Evolutionary conservation across 2,797 vertebrate species (phyloP), one percentile per base, ranked within the genome.

Genomic region (Ibycter americanus): DNA sequence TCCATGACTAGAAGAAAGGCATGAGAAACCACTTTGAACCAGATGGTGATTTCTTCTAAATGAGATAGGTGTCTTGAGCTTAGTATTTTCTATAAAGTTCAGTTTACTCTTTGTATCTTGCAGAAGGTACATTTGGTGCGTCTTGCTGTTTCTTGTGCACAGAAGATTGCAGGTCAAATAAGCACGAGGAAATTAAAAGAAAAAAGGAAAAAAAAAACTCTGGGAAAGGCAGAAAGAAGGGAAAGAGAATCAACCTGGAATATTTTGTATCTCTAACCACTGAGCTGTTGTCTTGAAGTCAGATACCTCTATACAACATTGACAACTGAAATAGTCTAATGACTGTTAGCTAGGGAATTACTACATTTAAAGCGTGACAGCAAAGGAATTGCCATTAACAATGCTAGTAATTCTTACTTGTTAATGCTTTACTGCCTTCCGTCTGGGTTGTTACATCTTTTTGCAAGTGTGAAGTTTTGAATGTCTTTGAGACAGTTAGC

Each of bases 1-100:
- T 95, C 74, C 49, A 22, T 95, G 90, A 95, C 90, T 96, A 70
- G 65, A 94, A 95, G 87, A 56, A 82, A 87, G 90, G 96, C 96
- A 91, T 72, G 47, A 97, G 90, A 97, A 95, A 96, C 91, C 67
- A 5, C 97, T 96, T 93, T 89, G 72, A 62, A 89, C 95, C 97
- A 98, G 97, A 98, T 98, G 98, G 76, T 29, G 63, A 87, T 93
- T 96, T 84, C 44, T 95, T 90, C 82, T 92, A 86, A 89, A 92
- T 83, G 34, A 96, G 96, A 91, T 54, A 44, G 84, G 67, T 71
- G n/a, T 89, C 65, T 66, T 72, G 49, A 74, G 65, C 77, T 93
- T 73, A 87, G 55, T 78, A 62, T 93, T 90, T 92, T 79, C 80
- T 49, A 0, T 94, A 73, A 71, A 84, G 93, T 89, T 97, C 51